Evolutionary conservation across 2,888 invertebrate species (phyloP).

Genomic region (Troides helena): DNA sequence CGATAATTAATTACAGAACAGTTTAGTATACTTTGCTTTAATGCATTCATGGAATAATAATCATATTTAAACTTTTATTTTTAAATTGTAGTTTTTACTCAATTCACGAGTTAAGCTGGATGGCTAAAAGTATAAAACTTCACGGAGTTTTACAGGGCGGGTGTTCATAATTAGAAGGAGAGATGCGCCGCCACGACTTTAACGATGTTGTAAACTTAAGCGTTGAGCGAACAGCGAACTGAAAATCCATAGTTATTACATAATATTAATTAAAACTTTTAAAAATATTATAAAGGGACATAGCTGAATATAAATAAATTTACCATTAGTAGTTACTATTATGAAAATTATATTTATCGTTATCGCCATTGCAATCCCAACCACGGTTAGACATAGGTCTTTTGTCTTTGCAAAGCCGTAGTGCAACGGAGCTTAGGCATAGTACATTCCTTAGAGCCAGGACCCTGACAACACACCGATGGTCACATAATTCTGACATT

Average conservation of each 20-base stretch:
- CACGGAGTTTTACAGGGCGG: conserved; percentile 50
- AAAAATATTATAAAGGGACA: not conserved
- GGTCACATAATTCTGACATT: too few species aligned
- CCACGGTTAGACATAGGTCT: too few species aligned
- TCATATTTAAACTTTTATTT: not conserved
- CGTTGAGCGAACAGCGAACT: conserved; percentile 39
- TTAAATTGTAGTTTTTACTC: conserved; percentile 23
- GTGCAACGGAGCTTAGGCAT: too few species aligned
- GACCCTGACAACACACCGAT: too few species aligned
- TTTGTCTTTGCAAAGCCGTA: too few species aligned
- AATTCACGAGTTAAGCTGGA: conserved; percentile 28
- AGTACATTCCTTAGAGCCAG: too few species aligned
- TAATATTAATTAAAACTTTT: not conserved
- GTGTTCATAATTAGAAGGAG: conserved; percentile 73
- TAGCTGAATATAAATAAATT: not conserved
- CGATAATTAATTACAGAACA: too few species aligned
- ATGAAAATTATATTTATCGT: too few species aligned
- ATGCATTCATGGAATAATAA: not conserved
- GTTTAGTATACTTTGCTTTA: not conserved
- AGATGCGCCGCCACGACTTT: conserved; percentile 73
- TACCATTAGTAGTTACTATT: not conserved
- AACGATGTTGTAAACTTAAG: conserved; percentile 54
- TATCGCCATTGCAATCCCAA: not conserved
- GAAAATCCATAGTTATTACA: not conserved
- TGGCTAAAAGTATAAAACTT: conserved; percentile 36